Percentiles rank a stretch among this genome's conserved stretches.
Evolutionary conservation across 2,888 invertebrate species (phyloP).

Genomic region (Drosophila nigricruria): DNA sequence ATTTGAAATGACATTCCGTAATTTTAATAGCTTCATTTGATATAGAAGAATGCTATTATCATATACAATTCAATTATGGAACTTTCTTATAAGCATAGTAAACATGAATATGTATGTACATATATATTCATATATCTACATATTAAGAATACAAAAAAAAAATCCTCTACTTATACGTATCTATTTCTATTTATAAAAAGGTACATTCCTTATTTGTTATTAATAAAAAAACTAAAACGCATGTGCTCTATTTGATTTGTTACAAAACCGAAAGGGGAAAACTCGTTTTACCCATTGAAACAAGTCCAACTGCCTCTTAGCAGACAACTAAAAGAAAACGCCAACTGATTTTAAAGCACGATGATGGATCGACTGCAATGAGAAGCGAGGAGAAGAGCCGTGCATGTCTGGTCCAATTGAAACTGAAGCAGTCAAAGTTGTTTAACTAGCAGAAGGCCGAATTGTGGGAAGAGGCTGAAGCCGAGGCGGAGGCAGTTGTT

Average conservation of each 20-base stretch:
- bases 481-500: constrained; percentile 16
- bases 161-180: not conserved
- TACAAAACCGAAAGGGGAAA: constrained; percentile 20
- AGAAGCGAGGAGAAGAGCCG: constrained; percentile 26
- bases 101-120: not conserved
- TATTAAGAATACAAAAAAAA: not conserved
- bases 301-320: not conserved
- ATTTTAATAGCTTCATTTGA: not conserved
- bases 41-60: not conserved
- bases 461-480: constrained; percentile 52
- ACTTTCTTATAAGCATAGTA: not conserved
- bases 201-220: not conserved
- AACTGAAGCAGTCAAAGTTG: constrained; percentile 52
- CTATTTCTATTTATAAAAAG: constrained; percentile 12
- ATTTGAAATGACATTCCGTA: too few relatives aligned
- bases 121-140: not conserved
- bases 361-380: constrained; percentile 60
- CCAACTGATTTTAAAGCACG: constrained; percentile 46
- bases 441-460: constrained; percentile 63
- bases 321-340: constrained; percentile 29
- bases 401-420: constrained; percentile 51
- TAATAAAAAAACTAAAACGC: not conserved
- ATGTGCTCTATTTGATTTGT: constrained; percentile 29
- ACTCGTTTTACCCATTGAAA: constrained; percentile 19
- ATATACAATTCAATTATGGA: not conserved